These are phyloP conservation scores for Emydura subglobosa DNA, from an alignment of 2,113 vertebrate species.

Conservation along the genomic window DNA sequence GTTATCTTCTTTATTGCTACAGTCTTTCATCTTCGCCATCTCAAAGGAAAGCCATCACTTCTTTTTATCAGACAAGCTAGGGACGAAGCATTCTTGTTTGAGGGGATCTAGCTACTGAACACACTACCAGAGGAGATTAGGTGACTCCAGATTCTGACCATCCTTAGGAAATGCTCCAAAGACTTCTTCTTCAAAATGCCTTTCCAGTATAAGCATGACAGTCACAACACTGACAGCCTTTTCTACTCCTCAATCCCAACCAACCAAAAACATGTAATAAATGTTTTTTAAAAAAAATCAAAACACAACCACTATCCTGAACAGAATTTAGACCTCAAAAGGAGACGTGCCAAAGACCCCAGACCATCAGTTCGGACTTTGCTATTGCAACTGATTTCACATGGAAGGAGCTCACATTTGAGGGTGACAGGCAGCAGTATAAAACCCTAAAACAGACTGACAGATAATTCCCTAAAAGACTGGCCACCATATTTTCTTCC, in stretches of 20 bases:
- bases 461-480: not conserved
- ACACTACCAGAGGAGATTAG: not conserved
- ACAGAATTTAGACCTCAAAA: not conserved
- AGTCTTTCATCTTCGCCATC: not conserved
- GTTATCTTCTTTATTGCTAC: not conserved
- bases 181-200: not conserved
- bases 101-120: not conserved
- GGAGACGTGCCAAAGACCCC: not conserved
- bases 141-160: not conserved
- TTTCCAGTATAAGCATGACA: not conserved
- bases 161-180: not conserved
- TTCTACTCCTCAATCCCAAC: not conserved
- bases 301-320: not conserved
- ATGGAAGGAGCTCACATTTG: not conserved
- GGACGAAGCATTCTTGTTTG: not conserved
- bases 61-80: not conserved
- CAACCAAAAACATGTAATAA: not conserved
- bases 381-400: not conserved
- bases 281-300: not conserved
- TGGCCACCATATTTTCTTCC: not conserved
- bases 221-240: not conserved
- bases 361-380: not conserved
- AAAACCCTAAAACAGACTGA: not conserved
- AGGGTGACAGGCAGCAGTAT: not conserved
- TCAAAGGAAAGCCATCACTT: not conserved